These are phyloP conservation scores for Buteo buteo DNA, from an alignment of 2,113 vertebrate species.

Conservation along the genomic window DNA sequence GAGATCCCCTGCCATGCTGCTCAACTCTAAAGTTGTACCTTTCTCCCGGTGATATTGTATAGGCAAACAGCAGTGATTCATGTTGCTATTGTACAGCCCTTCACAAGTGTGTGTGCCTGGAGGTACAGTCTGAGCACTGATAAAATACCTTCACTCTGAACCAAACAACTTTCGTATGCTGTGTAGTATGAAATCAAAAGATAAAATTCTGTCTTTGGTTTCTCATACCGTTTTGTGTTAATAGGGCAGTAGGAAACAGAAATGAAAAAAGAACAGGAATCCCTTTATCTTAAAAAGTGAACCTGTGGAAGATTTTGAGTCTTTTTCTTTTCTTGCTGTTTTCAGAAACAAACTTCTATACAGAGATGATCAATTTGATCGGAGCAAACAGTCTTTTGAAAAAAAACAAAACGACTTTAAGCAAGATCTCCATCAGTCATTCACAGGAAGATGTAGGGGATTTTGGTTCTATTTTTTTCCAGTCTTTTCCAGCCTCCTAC, in stretches of 20 bases:
- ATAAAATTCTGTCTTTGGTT: not conserved
- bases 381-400: not conserved
- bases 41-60: not conserved
- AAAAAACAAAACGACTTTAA: not conserved
- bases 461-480: not conserved
- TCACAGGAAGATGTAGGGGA: not conserved
- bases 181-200: not conserved
- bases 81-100: not conserved
- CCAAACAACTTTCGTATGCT: not conserved
- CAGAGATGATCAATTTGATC: not conserved
- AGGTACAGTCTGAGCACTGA: not conserved
- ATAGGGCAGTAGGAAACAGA: not conserved
- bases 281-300: not conserved
- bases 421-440: not conserved
- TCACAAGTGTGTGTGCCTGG: not conserved
- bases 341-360: not conserved
- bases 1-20: not conserved
- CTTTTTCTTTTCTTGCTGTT: not conserved
- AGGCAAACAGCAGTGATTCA: not conserved
- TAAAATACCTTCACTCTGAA: not conserved
- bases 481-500: constrained; percentile 35
- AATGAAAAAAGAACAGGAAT: not conserved
- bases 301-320: not conserved
- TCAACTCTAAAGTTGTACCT: not conserved
- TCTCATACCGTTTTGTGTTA: not conserved